phyloP scores from a whole-genome alignment of 2,797 vertebrate species.

The Urocyon cinereoargenteus region DNA sequence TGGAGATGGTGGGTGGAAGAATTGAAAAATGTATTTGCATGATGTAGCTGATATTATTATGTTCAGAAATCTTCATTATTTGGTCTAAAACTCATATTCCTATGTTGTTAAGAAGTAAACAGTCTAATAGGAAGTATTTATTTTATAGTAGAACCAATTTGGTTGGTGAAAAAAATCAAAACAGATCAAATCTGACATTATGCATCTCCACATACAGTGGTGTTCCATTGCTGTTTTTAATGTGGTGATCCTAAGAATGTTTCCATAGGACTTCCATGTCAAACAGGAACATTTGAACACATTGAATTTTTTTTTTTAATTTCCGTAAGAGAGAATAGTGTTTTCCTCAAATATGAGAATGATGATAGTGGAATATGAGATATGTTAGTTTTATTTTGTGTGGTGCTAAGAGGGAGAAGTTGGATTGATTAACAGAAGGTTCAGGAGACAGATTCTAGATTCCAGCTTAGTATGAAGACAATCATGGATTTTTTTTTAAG shows the following conservation, averaged over 20 bases:
- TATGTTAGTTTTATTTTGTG: background rate
- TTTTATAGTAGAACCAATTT: background rate
- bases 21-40: background rate
- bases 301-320: background rate
- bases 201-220: fast-evolving
- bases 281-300: background rate
- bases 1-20: background rate
- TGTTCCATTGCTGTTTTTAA: background rate
- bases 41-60: background rate
- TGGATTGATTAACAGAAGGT: fast-evolving
- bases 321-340: background rate
- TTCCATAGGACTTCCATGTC: background rate
- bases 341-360: background rate
- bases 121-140: background rate
- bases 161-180: background rate
- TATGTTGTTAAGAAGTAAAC: background rate
- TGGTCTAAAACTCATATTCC: background rate
- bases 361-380: too few relatives aligned
- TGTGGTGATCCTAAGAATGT: background rate
- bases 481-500: background rate
- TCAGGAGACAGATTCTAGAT: background rate
- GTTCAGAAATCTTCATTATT: background rate
- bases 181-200: background rate
- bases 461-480: background rate
- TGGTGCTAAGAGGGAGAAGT: background rate